phyloP scores from a whole-genome alignment of 2,797 vertebrate genomes.

The Labeo calbasu region DNA sequence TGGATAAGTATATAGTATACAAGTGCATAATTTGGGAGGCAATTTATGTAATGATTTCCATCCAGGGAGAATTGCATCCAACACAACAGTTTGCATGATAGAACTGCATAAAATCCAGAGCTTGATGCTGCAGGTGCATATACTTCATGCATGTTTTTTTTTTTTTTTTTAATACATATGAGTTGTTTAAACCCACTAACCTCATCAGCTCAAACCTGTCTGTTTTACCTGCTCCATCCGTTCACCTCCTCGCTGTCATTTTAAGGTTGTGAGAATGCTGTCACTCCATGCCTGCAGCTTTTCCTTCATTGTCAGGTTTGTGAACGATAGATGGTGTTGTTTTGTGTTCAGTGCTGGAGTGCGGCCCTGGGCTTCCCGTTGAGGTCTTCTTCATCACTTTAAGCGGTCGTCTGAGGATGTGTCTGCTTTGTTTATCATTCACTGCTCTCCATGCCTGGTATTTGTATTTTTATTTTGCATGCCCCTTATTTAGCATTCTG shows the following conservation, averaged over 20 bases:
- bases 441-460: constrained; percentile 62
- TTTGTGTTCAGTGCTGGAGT: constrained; percentile 59
- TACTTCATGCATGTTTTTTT: background rate
- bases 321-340: constrained; percentile 52
- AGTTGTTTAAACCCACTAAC: constrained; percentile 19
- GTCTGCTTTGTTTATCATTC: constrained; percentile 61
- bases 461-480: constrained; percentile 60
- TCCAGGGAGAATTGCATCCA: background rate
- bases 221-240: constrained; percentile 5
- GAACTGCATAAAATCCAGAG: background rate
- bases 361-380: constrained; percentile 22
- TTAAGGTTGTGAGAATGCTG: constrained; percentile 34
- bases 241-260: background rate
- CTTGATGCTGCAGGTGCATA: background rate
- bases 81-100: background rate
- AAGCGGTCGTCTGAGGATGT: constrained; percentile 55
- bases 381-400: constrained; percentile 46
- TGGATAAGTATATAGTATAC: background rate
- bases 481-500: constrained; percentile 32
- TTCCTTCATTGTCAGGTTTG: constrained; percentile 40
- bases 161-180: background rate
- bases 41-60: background rate
- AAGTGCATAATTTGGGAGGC: background rate
- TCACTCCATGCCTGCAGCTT: constrained; percentile 27
- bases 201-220: background rate